phyloP scores from a whole-genome alignment of 2,797 vertebrate species.

The Malurus splendens region DNA sequence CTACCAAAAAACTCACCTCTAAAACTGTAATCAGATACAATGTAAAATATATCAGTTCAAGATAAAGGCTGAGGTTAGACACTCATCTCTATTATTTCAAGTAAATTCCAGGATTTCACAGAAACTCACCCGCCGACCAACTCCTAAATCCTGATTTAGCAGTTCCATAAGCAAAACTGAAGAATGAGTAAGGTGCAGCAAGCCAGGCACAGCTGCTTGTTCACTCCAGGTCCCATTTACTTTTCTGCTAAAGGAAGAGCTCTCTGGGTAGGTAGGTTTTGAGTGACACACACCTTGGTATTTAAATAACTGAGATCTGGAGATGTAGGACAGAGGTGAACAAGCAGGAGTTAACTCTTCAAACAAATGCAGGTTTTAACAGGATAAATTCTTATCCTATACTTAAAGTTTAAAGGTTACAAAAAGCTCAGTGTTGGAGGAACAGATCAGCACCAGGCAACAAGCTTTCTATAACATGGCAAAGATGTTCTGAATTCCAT shows the following conservation, averaged over 20 bases:
- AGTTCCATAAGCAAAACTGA: neutral
- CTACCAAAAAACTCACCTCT: neutral
- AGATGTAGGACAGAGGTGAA: conserved; percentile 32
- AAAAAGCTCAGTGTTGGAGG: neutral
- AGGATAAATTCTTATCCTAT: neutral
- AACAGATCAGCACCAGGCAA: neutral
- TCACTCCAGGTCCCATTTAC: neutral
- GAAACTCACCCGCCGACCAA: neutral
- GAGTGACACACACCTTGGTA: conserved; percentile 44
- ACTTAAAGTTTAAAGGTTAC: conserved; percentile 22
- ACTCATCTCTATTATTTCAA: neutral
- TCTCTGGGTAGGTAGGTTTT: neutral
- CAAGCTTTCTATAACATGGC: neutral
- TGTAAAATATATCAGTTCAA: neutral
- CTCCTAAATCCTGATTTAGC: neutral
- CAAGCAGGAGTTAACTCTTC: neutral
- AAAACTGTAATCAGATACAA: neutral
- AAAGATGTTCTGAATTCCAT: neutral
- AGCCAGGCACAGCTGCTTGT: neutral
- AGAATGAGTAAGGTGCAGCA: neutral
- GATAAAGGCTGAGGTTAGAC: neutral
- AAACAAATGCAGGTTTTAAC: conserved; percentile 24
- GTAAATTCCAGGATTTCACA: neutral
- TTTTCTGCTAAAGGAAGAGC: neutral
- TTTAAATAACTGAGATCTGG: conserved; percentile 11